phyloP scores from a whole-genome alignment of 2,888 invertebrate genomes.

The Trissoscelio sp. region DNA sequence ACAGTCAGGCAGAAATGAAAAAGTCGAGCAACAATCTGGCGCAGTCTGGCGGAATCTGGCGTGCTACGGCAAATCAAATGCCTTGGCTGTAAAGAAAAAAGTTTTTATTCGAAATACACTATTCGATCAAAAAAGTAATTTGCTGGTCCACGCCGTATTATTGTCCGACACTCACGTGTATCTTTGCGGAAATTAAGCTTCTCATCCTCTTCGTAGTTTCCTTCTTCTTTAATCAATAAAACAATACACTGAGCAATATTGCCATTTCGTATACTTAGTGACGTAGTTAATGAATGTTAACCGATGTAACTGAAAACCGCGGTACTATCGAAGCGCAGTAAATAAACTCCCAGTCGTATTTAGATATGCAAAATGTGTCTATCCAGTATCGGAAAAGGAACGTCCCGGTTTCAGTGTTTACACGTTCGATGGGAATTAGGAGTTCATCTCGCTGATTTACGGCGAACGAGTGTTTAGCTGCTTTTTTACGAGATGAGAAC shows the following conservation, averaged over 20 bases:
- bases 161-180: slow-evolving; percentile 18
- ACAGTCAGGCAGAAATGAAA: slow-evolving; percentile 34
- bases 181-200: slow-evolving; percentile 43
- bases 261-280: too few relatives aligned
- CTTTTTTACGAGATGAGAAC: slow-evolving; percentile 27
- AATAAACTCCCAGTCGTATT: slow-evolving; percentile 22
- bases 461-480: slow-evolving; percentile 29
- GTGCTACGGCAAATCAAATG: slow-evolving; percentile 19
- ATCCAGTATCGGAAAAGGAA: slow-evolving; percentile 47
- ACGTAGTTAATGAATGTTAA: slow-evolving; percentile 15
- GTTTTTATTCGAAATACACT: slow-evolving; percentile 47
- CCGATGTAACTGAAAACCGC: slow-evolving; percentile 5
- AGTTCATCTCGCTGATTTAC: slow-evolving; percentile 57
- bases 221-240: slow-evolving; percentile 19
- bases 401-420: slow-evolving; percentile 37
- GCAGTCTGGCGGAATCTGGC: slow-evolving; percentile 23
- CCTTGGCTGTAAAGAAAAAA: slow-evolving; percentile 26
- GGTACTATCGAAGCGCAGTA: slow-evolving; percentile 26
- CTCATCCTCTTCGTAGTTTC: slow-evolving; percentile 8
- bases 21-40: slow-evolving; percentile 50
- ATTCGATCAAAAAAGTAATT: slow-evolving; percentile 52
- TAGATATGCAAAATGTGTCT: slow-evolving; percentile 39
- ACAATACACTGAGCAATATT: slow-evolving; percentile 24
- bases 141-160: slow-evolving; percentile 14
- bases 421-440: slow-evolving; percentile 53